Base-by-base conservation (phyloP, 2,797 vertebrate genomes). In the Sarcophilus harrisii region DNA sequence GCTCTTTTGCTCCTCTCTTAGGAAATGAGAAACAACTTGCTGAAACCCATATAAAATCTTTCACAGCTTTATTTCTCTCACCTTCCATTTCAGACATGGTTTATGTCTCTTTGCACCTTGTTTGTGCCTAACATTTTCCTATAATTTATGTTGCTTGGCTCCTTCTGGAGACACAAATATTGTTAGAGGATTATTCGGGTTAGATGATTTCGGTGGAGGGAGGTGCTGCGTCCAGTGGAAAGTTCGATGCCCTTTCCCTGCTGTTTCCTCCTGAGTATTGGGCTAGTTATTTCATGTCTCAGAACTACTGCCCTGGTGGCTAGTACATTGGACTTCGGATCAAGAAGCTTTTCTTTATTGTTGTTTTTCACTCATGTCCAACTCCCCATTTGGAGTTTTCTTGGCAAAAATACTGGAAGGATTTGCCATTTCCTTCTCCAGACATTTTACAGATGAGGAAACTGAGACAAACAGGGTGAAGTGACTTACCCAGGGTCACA, bases 1-100 rank as follows among this genome's bases (percentile, higher is more conserved):
- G 96, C 66, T 90, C 59, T 91, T 97, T 97, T 96, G 90, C 95
- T 87, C 92, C 81, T 90, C 95, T 9, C 66, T 94, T 59, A 93
- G 57, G 91, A 4, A 96, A 66, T 66, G 62, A 66, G 62, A 66
- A 66, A 66, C 32, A 66, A 66, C 32, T 73, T 73, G n/a, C 66
- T 9, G n/a, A 38, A 73, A 18, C n/a, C 66, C 66, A 38, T 73
- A 38, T 38, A 73, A 38, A 73, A 38, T 73, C 16, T 38, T 73
- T 73, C 66, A 38, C 66, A 38, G 66, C 66, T 73, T 38, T 73
- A 73, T 73, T 73, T 73, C 66, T 73, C 66, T 73, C n/a, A 38
- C 66, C 66, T 38, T 73, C 66, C 66, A 38, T 73, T 73, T 73
- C 66, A 73, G 66, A 73, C 66, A 73, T 38, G n/a, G 66, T 73